Base-by-base conservation (phyloP, 2,888 invertebrate genomes). In the Lacanobia oleracea region DNA sequence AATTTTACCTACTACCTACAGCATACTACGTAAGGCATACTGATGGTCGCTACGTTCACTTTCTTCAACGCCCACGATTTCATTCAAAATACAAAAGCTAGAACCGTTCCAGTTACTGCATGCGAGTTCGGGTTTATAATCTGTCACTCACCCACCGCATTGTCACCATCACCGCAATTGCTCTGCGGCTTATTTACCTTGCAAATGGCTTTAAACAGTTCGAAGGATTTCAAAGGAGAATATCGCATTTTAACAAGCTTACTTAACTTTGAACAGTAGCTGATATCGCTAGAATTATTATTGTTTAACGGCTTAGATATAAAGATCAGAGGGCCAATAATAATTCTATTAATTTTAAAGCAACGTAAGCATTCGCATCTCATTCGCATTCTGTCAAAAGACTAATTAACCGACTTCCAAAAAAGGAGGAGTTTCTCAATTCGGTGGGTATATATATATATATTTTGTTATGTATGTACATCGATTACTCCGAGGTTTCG, bases 191-290 rank as follows among this genome's bases (percentile, higher is more conserved):
- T 66, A 70, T 79, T 59, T 75, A 62, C 53, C 56, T 62, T 70
- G 53, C 79, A 75, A 75, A 79, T 69, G 59, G 62, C 62, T 79
- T 66, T 59, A 63, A 75, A 62, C 53, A 45, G 57, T 48, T 54
- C 59, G n/a, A 23, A 48, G 48, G 16, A 59, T 51, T 76, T 59
- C 45, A 51, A 33, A 54, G 21, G 27, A 23, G 37, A 69, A 57
- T 69, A n/a, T 69, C 7, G 16, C n/a, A n/a, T n/a, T n/a, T n/a
- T n/a, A n/a, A n/a, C n/a, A n/a, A n/a, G n/a, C n/a, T n/a, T n/a
- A n/a, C n/a, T n/a, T n/a, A n/a, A n/a, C n/a, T n/a, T n/a, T 10
- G 5, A 14, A 40, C 1, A 21, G 0, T 10, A 9, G 4, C n/a
- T 10, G 7, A 1, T 14, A 5, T 1, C 16, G 10, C 1, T 23